These are phyloP conservation scores for Tryphoninae sp. DNA, from an alignment of 2,888 invertebrate species.

Conservation along the genomic window DNA sequence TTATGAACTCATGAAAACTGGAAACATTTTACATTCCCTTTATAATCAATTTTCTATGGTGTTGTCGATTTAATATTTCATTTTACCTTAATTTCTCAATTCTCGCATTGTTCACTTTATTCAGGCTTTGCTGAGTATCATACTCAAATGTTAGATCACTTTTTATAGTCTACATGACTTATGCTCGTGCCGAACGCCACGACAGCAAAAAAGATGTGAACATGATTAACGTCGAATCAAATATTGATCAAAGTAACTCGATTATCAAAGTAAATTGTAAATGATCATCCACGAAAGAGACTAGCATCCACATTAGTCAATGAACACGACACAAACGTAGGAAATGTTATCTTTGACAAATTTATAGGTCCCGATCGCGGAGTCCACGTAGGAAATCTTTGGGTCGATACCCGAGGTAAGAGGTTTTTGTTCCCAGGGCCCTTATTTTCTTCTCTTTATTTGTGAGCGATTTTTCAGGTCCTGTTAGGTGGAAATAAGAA, in stretches of 20 bases:
- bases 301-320: not conserved
- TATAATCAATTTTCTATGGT: not conserved
- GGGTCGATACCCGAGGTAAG: slow-evolving; percentile 71
- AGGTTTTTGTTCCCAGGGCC: slow-evolving; percentile 61
- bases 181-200: not conserved
- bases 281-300: slow-evolving; percentile 1
- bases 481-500: slow-evolving; percentile 35
- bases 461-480: slow-evolving; percentile 48
- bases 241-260: too few species aligned
- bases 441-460: slow-evolving; percentile 28
- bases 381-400: slow-evolving; percentile 70
- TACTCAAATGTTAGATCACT: too few species aligned
- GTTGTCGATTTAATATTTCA: not conserved
- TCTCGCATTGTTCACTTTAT: not conserved
- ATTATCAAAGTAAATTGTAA: too few species aligned
- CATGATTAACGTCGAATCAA: not conserved
- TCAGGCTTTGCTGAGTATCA: not conserved
- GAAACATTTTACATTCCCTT: not conserved
- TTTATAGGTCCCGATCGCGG: slow-evolving; percentile 68
- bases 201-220: not conserved
- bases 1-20: not conserved
- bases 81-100: not conserved
- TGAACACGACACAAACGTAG: slow-evolving; percentile 47
- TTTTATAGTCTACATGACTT: too few species aligned
- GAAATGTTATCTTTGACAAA: slow-evolving; percentile 68